Conservation (phyloP, 2,888 invertebrate species). For the Pachymerium ferrugineum region DNA sequence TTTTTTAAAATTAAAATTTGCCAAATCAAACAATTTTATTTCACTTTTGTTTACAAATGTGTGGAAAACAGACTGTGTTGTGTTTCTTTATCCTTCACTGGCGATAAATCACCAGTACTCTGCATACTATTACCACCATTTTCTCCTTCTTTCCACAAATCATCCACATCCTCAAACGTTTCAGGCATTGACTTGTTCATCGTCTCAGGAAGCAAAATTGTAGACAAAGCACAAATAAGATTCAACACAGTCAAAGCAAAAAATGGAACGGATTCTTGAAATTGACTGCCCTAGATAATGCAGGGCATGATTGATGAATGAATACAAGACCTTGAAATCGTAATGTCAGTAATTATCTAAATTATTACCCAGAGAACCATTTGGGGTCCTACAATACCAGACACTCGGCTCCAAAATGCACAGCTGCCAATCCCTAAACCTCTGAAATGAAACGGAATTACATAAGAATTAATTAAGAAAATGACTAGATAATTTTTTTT, state of each 20-base stretch:
- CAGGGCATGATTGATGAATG: neutral
- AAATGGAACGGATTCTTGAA: neutral
- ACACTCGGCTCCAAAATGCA: slow-evolving; percentile 11
- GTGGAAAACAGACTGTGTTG: too few relatives aligned
- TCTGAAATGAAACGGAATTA: too few relatives aligned
- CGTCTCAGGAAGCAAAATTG: neutral
- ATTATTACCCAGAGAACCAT: neutral
- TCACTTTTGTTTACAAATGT: too few relatives aligned
- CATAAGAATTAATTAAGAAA: neutral
- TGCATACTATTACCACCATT: neutral
- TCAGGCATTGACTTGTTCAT: neutral
- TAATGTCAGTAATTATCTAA: neutral
- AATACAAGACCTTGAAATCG: neutral
- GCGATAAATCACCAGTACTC: neutral
- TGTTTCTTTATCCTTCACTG: too few relatives aligned
- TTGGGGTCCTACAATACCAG: neutral
- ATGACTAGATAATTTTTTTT: neutral
- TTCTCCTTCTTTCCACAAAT: neutral
- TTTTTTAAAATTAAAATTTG: too few relatives aligned
- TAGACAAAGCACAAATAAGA: neutral
- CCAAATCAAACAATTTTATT: too few relatives aligned
- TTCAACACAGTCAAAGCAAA: neutral
- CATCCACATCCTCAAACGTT: slow-evolving; percentile 23
- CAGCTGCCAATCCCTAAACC: neutral
- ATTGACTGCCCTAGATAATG: neutral